A percentile compares a stretch with the other conserved stretches of the same genome.
These are phyloP conservation scores for Gadopsis marmoratus DNA, from an alignment of 2,797 vertebrate genomes.

Conservation along the genomic window DNA sequence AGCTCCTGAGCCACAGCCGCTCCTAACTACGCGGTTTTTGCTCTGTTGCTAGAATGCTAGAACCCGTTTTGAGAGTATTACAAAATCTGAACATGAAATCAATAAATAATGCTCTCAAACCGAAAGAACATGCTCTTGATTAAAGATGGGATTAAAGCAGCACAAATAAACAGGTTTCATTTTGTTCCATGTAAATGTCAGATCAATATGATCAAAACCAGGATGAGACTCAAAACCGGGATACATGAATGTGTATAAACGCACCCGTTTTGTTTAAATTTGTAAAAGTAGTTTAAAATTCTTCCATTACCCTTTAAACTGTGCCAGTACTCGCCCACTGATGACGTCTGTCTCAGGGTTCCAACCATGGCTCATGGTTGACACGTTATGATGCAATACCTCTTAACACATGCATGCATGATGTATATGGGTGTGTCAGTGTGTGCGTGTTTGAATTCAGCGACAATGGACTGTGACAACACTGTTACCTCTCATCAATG, in stretches of 20 bases:
- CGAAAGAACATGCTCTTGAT: too few species aligned
- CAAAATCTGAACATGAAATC: too few species aligned
- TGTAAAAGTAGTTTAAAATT: too few species aligned
- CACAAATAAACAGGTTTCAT: too few species aligned
- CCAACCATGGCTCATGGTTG: constrained; percentile 9
- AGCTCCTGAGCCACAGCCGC: not conserved
- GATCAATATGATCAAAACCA: too few species aligned
- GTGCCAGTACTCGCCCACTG: constrained; percentile 28
- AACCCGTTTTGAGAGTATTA: too few species aligned
- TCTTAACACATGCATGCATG: not conserved
- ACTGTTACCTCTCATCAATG: constrained; percentile 22
- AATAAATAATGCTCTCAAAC: too few species aligned
- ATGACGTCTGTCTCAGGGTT: constrained; percentile 1
- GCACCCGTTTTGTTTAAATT: too few species aligned
- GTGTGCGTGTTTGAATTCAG: not conserved
- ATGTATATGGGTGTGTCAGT: constrained; percentile 7
- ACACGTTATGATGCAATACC: constrained; percentile 5
- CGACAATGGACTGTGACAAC: not conserved
- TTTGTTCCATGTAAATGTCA: too few species aligned
- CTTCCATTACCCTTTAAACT: not conserved
- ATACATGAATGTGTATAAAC: too few species aligned
- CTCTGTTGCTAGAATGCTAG: not conserved
- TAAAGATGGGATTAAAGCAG: too few species aligned
- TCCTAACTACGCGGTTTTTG: not conserved
- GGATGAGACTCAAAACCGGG: too few species aligned